These are phyloP conservation scores for Physella acuta DNA, from an alignment of 1,140 invertebrate genomes.

Conservation along the genomic window DNA sequence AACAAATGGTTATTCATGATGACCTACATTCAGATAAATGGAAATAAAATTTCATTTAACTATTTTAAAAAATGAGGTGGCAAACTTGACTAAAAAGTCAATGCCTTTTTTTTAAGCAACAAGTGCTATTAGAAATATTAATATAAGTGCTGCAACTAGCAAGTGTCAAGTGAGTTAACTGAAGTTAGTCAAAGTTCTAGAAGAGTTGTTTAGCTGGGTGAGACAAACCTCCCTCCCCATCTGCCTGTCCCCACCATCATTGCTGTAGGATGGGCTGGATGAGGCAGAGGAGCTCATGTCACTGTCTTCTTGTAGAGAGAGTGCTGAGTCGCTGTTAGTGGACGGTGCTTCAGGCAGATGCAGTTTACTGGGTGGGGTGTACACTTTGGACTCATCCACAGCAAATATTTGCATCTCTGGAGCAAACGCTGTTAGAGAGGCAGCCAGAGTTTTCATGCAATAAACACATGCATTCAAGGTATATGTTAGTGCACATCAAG, in stretches of 20 bases:
- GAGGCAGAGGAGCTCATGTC: slow-evolving; percentile 50
- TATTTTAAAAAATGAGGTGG: too few relatives aligned
- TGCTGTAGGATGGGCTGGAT: slow-evolving; percentile 44
- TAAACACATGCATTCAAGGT: too few relatives aligned
- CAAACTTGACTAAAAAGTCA: too few relatives aligned
- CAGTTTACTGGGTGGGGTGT: slow-evolving; percentile 73
- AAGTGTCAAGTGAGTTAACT: too few relatives aligned
- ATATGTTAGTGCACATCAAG: too few relatives aligned
- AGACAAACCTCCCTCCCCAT: neutral
- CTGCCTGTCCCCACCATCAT: slow-evolving; percentile 24
- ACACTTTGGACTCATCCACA: slow-evolving; percentile 75
- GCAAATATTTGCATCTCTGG: slow-evolving; percentile 57
- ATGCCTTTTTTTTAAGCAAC: too few relatives aligned
- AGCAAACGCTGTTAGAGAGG: slow-evolving; percentile 32
- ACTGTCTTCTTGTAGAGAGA: slow-evolving; percentile 53
- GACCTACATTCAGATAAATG: too few relatives aligned
- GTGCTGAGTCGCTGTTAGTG: slow-evolving; percentile 52
- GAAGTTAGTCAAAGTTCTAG: too few relatives aligned
- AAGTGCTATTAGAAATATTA: too few relatives aligned
- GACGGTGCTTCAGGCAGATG: slow-evolving; percentile 68
- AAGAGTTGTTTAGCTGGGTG: neutral
- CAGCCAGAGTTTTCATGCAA: slow-evolving; percentile 7
- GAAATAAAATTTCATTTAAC: too few relatives aligned
- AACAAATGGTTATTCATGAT: too few relatives aligned
- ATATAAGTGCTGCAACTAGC: too few relatives aligned